Evolutionary conservation across 1,140 invertebrate genomes (phyloP).

Genomic region (Lanistes nyassanus): DNA sequence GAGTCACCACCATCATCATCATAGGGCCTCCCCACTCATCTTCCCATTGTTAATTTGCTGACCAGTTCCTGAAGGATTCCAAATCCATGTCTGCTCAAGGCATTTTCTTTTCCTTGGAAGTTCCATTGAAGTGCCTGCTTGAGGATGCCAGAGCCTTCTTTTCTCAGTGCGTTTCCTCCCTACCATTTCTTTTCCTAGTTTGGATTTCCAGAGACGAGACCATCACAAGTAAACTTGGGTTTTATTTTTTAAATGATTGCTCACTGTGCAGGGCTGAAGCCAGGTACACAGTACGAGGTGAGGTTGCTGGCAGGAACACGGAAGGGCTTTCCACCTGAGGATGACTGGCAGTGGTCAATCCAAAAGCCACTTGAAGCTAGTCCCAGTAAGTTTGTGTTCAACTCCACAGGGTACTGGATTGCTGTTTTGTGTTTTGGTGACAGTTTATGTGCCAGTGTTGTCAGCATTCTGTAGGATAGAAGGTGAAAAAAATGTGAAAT

Average conservation of each 20-base stretch:
- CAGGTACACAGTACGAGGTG: conserved; percentile 72
- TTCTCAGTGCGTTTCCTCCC: too few relatives aligned
- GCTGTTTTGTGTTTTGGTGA: background rate
- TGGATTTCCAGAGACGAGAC: conserved; percentile 8
- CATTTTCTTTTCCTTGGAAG: too few relatives aligned
- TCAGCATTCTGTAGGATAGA: too few relatives aligned
- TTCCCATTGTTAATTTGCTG: too few relatives aligned
- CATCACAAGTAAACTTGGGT: background rate
- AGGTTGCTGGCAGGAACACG: conserved; percentile 70
- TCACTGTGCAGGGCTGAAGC: conserved; percentile 67
- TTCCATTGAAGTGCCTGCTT: too few relatives aligned
- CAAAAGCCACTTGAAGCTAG: background rate
- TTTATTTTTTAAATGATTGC: background rate
- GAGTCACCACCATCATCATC: too few relatives aligned
- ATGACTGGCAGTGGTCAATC: conserved; percentile 52
- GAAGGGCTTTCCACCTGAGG: conserved; percentile 61
- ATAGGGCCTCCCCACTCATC: too few relatives aligned
- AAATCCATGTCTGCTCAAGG: too few relatives aligned
- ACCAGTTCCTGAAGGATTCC: too few relatives aligned
- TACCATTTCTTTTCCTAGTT: too few relatives aligned
- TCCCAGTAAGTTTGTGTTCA: conserved; percentile 14
- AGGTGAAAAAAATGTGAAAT: too few relatives aligned
- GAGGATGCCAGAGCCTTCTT: too few relatives aligned
- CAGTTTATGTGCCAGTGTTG: background rate
- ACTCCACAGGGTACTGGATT: background rate